A percentile compares a stretch with the other conserved stretches of the same genome.
Conservation (phyloP, 2,797 vertebrate genomes). For the Acridotheres tristis region DNA sequence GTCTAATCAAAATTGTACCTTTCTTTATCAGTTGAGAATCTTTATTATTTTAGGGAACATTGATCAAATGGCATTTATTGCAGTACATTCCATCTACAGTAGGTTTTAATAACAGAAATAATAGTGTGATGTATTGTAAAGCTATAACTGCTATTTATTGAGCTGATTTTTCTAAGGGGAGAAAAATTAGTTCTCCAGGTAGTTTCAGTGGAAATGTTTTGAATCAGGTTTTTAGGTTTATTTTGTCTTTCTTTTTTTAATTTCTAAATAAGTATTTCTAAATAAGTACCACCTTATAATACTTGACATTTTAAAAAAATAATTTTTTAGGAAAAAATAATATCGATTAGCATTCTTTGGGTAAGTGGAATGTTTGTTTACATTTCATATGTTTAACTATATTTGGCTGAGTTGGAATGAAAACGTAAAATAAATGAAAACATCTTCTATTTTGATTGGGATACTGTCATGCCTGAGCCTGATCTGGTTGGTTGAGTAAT, state of each 20-base stretch:
- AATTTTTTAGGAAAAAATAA: constrained; percentile 8
- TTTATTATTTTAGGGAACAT: constrained; percentile 69
- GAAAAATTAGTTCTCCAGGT: constrained; percentile 12
- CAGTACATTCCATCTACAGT: constrained; percentile 1
- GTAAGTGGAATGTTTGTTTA: constrained; percentile 63
- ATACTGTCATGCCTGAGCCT: constrained; percentile 73
- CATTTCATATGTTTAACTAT: constrained; percentile 66
- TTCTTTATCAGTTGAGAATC: constrained; percentile 80
- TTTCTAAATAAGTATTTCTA: neutral
- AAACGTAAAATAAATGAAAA: constrained; percentile 75
- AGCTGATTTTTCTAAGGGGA: neutral
- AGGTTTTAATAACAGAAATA: constrained; percentile 31
- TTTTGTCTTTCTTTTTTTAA: neutral
- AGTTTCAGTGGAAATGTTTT: constrained; percentile 21
- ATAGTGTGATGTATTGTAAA: constrained; percentile 21
- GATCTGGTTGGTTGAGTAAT: constrained; percentile 78
- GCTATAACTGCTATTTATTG: constrained; percentile 20
- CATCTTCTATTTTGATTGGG: constrained; percentile 77
- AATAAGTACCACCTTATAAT: neutral
- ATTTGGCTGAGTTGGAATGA: constrained; percentile 65
- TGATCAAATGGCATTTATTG: constrained; percentile 51
- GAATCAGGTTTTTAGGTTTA: neutral
- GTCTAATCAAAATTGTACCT: constrained; percentile 88
- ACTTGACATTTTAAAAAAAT: neutral
- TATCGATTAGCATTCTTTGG: neutral